Evolutionary conservation across 2,797 vertebrate species (phyloP).

Genomic region (Lagodon rhomboides): DNA sequence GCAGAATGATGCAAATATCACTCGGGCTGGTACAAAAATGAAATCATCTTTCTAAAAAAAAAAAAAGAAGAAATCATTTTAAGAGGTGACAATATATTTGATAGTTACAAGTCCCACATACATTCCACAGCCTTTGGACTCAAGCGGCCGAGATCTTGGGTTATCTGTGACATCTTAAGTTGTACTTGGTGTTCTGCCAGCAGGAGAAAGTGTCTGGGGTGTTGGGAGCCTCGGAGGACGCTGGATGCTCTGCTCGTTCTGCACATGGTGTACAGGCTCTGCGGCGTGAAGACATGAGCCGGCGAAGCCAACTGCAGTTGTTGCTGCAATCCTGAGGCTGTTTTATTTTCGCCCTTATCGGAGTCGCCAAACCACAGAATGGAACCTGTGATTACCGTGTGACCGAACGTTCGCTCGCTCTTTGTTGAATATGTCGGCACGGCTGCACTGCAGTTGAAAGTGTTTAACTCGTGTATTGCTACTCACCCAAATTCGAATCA

Average conservation of each 20-base stretch:
- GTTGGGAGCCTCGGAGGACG: background rate
- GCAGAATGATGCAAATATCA: background rate
- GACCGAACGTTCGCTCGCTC: background rate
- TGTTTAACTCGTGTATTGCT: background rate
- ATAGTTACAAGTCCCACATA: background rate
- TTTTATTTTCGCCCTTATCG: background rate
- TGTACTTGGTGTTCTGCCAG: constrained; percentile 17
- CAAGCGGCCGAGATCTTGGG: background rate
- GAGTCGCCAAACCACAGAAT: background rate
- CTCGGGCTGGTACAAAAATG: background rate
- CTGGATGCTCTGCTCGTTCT: background rate
- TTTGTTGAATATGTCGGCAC: background rate
- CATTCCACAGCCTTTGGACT: too few relatives aligned
- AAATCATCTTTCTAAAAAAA: background rate
- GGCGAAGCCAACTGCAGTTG: background rate
- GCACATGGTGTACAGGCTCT: background rate
- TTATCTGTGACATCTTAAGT: background rate
- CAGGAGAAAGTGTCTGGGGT: background rate
- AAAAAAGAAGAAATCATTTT: background rate
- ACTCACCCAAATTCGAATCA: constrained; percentile 13
- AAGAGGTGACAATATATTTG: constrained; percentile 1
- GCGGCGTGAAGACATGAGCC: background rate
- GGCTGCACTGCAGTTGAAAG: background rate
- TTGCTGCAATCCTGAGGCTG: background rate
- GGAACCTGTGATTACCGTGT: background rate